phyloP scores from a whole-genome alignment of 2,113 vertebrate species.

The Mesocricetus auratus region DNA sequence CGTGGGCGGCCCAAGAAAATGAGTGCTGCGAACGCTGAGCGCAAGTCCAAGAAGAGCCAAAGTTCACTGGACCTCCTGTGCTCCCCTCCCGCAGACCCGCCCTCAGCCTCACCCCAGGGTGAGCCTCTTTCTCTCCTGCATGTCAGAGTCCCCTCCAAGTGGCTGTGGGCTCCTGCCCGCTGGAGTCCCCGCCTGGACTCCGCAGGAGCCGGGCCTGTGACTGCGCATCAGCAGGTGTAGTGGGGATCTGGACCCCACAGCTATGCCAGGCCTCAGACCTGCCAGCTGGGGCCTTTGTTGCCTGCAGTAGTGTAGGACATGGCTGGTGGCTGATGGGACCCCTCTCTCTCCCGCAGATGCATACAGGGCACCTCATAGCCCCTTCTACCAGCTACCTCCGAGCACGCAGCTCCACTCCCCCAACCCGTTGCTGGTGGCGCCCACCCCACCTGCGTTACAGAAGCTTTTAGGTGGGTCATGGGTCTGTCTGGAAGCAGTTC shows the following conservation, averaged over 20 bases:
- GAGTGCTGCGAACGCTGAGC: conserved; percentile 87
- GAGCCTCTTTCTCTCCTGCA: conserved; percentile 17
- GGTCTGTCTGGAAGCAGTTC: accelerated
- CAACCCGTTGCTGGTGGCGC: conserved; percentile 93
- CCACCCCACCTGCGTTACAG: conserved; percentile 96
- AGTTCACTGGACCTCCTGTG: conserved; percentile 95
- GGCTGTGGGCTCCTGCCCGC: neutral
- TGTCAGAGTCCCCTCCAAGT: neutral
- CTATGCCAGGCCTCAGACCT: too few species aligned
- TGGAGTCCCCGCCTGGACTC: neutral
- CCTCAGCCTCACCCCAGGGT: conserved; percentile 96
- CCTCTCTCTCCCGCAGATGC: conserved; percentile 87
- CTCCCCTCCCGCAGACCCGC: conserved; percentile 91
- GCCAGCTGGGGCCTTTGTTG: neutral
- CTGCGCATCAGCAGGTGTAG: neutral
- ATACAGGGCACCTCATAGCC: conserved; percentile 96
- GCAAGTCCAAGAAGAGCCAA: conserved; percentile 95
- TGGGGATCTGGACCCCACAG: neutral
- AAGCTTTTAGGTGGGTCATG: conserved; percentile 93
- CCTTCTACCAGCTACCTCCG: conserved; percentile 99
- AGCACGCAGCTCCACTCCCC: conserved; percentile 95
- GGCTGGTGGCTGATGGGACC: neutral
- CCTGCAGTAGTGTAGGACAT: neutral
- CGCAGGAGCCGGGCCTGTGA: neutral
- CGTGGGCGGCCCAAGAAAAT: conserved; percentile 98